phyloP scores from a whole-genome alignment of 2,888 invertebrate genomes.

The Apodemia duryi region DNA sequence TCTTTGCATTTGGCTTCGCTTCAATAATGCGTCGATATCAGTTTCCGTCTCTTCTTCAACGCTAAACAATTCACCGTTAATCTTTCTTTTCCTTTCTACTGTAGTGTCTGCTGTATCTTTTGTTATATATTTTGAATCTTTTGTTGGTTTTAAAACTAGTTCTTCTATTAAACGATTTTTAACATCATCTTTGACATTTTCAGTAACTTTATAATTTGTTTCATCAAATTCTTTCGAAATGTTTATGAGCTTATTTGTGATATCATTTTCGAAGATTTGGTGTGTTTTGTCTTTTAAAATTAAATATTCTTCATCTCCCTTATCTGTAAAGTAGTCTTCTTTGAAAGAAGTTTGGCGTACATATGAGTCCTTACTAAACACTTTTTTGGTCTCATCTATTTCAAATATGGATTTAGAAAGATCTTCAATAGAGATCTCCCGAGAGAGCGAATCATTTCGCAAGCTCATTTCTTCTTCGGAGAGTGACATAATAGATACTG shows the following conservation, averaged over 20 bases:
- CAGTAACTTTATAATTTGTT: constrained; percentile 52
- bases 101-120: constrained; percentile 62
- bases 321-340: constrained; percentile 64
- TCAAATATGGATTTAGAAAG: constrained; percentile 74
- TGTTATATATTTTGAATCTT: constrained; percentile 57
- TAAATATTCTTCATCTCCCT: constrained; percentile 64
- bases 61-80: constrained; percentile 47
- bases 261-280: constrained; percentile 68
- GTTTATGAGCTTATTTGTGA: constrained; percentile 68
- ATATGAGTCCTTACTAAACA: constrained; percentile 71
- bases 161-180: constrained; percentile 69
- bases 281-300: constrained; percentile 63
- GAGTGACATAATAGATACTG: constrained; percentile 82
- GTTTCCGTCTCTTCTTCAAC: constrained; percentile 78
- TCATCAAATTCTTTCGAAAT: constrained; percentile 69
- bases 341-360: constrained; percentile 69
- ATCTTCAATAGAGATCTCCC: constrained; percentile 80
- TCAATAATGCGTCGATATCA: constrained; percentile 81
- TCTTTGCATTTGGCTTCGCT: constrained; percentile 83
- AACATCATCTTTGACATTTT: constrained; percentile 56
- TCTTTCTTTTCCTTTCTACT: constrained; percentile 57
- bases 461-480: constrained; percentile 82
- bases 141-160: constrained; percentile 57
- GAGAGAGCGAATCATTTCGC: constrained; percentile 74
- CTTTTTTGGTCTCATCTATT: constrained; percentile 71